These are phyloP conservation scores for Xenopus tropicalis DNA, from an alignment of 2,113 vertebrate species.

Conservation along the genomic window DNA sequence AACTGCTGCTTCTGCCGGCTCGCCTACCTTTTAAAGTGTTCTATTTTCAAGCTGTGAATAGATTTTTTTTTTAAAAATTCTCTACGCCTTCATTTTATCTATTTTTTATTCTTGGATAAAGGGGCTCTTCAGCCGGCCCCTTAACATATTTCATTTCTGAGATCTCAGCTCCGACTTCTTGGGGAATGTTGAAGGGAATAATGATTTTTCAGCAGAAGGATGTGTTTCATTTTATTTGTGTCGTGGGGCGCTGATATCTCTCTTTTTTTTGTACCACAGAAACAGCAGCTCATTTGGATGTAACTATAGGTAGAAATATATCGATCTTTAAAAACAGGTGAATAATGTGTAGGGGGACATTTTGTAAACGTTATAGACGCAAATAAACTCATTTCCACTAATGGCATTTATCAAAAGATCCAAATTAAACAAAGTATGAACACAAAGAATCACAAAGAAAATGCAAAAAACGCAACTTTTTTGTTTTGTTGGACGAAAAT, in stretches of 20 bases:
- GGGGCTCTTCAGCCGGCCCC: constrained; percentile 3
- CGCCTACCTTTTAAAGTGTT: constrained; percentile 7
- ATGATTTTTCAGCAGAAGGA: constrained; percentile 16
- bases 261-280: neutral
- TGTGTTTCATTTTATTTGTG: neutral
- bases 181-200: constrained; percentile 14
- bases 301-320: too few relatives aligned
- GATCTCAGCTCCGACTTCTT: neutral
- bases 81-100: neutral
- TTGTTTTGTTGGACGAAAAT: too few relatives aligned
- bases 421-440: too few relatives aligned
- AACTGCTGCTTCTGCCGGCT: neutral
- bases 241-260: neutral
- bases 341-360: too few relatives aligned
- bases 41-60: constrained; percentile 27
- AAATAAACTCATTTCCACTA: too few relatives aligned
- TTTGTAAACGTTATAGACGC: too few relatives aligned
- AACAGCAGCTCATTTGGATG: neutral
- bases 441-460: too few relatives aligned
- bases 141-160: constrained; percentile 21
- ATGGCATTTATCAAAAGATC: too few relatives aligned
- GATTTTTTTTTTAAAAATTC: too few relatives aligned
- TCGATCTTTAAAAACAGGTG: too few relatives aligned
- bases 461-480: too few relatives aligned
- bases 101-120: constrained; percentile 5